Conservation (phyloP, 2,113 vertebrate genomes). For the Indri indri region DNA sequence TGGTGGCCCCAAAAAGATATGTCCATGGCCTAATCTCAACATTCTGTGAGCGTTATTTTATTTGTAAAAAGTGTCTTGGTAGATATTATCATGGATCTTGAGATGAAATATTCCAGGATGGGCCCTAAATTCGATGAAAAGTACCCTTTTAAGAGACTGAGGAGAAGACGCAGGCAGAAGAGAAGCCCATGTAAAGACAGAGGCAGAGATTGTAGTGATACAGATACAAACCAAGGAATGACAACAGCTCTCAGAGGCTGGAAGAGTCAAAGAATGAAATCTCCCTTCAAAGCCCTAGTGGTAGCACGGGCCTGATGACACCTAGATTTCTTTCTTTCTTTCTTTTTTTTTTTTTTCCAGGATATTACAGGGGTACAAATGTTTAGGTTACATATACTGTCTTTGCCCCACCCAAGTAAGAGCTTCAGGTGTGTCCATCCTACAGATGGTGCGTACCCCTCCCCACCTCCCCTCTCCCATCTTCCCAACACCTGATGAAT, state of each 20-base stretch:
- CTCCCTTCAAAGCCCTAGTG: background rate
- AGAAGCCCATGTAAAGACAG: background rate
- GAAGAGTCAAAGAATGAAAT: background rate
- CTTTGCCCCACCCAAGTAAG: no score
- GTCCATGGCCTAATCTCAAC: background rate
- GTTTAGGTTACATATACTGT: no score
- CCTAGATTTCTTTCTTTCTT: background rate
- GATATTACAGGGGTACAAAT: no score
- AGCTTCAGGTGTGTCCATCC: no score
- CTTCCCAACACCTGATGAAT: no score
- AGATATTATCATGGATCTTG: background rate
- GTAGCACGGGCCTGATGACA: rapidly evolving
- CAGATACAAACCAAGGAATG: background rate
- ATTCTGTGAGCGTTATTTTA: background rate
- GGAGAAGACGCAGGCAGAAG: background rate
- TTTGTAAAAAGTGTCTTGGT: background rate
- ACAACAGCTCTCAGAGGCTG: background rate
- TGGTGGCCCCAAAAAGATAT: background rate
- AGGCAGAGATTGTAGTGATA: background rate
- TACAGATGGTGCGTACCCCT: no score
- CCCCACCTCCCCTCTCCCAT: no score
- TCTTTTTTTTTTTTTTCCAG: no score
- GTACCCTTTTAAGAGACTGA: background rate
- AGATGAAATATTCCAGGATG: background rate
- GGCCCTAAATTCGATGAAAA: background rate